Conservation (phyloP, 2,888 invertebrate species). For the Heliothis peltigera region DNA sequence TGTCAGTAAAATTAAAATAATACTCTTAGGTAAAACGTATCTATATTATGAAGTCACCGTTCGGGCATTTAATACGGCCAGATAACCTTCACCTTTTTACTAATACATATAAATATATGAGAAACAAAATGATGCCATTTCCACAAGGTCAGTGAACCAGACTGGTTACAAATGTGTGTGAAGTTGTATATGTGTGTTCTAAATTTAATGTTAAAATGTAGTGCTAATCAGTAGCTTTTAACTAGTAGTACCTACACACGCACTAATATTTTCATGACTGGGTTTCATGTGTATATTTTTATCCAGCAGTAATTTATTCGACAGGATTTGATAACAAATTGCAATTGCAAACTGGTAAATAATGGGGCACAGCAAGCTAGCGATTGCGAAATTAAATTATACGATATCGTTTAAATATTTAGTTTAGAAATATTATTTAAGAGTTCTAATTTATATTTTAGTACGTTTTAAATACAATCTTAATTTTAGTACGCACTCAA, state of each 20-base stretch:
- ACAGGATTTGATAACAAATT: constrained; percentile 22
- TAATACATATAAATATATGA: constrained; percentile 1
- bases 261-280: too few relatives aligned
- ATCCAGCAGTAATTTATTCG: constrained; percentile 17
- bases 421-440: too few relatives aligned
- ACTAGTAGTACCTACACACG: too few relatives aligned
- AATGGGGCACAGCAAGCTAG: neutral
- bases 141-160: constrained; percentile 1
- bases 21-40: neutral
- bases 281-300: constrained; percentile 6
- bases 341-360: neutral
- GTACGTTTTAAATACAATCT: too few relatives aligned
- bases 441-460: too few relatives aligned
- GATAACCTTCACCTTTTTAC: neutral
- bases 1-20: neutral
- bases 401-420: neutral
- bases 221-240: too few relatives aligned
- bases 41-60: neutral
- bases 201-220: too few relatives aligned
- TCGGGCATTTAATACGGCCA: neutral
- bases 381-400: neutral
- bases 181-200: too few relatives aligned
- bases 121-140: constrained; percentile 2
- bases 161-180: neutral
- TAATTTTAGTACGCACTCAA: too few relatives aligned